These are phyloP conservation scores for Scomber colias DNA, from an alignment of 2,113 vertebrate species.

Conservation along the genomic window DNA sequence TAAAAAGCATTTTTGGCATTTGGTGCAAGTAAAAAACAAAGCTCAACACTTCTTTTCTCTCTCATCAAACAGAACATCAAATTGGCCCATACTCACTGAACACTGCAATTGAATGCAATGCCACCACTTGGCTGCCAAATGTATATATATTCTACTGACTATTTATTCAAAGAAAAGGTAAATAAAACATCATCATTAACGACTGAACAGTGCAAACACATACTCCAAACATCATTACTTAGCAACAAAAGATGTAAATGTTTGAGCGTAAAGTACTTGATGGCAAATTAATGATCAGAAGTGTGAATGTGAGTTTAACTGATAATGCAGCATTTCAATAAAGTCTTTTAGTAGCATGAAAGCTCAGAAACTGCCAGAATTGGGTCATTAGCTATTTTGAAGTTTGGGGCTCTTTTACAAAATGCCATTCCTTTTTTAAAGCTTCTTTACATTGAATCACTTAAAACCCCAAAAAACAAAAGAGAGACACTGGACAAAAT, in stretches of 20 bases:
- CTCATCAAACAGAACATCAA: not conserved
- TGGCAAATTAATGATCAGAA: not conserved
- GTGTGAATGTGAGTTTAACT: not conserved
- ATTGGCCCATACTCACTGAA: not conserved
- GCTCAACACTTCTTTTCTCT: not conserved
- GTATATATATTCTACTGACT: not conserved
- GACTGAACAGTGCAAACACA: not conserved
- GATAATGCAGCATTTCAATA: not conserved
- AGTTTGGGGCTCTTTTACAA: slow-evolving; percentile 1
- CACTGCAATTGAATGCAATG: not conserved
- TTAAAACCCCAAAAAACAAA: not conserved
- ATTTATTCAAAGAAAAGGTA: not conserved
- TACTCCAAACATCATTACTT: not conserved
- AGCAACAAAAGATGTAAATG: not conserved
- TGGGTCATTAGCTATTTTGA: slow-evolving; percentile 15
- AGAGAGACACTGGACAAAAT: not conserved
- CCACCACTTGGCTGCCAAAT: not conserved
- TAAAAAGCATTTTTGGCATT: not conserved
- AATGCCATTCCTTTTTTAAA: slow-evolving; percentile 23
- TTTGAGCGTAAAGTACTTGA: not conserved
- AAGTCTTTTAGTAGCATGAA: slow-evolving; percentile 2
- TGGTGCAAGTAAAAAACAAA: not conserved
- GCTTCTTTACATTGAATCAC: slow-evolving; percentile 14
- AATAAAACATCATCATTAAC: not conserved
- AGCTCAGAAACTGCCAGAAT: slow-evolving; percentile 1